Conservation (phyloP, 2,888 invertebrate species). For the Lasioglossum lativentre region DNA sequence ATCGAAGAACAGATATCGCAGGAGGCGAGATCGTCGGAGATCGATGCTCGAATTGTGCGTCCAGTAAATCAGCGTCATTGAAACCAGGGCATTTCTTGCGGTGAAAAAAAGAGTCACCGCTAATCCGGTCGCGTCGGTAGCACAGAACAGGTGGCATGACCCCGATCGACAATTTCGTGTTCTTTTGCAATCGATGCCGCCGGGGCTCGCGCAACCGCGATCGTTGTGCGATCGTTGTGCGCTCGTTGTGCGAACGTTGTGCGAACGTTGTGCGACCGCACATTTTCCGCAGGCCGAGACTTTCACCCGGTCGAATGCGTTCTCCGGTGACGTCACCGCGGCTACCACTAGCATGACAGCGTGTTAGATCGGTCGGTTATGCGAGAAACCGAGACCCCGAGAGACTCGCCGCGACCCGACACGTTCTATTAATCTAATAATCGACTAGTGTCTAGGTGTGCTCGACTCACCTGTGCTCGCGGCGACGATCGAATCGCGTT, state of each 20-base stretch:
- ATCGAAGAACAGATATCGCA: background rate
- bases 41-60: background rate
- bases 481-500: background rate
- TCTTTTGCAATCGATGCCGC: constrained; percentile 51
- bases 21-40: background rate
- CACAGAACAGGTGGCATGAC: constrained; percentile 46
- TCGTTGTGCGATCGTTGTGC: constrained; percentile 12
- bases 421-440: constrained; percentile 65
- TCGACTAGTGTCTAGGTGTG: background rate
- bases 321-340: constrained; percentile 68
- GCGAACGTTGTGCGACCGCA: constrained; percentile 16
- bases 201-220: constrained; percentile 48
- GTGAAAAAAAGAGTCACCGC: background rate
- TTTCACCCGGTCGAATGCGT: constrained; percentile 67
- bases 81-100: constrained; percentile 26
- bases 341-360: constrained; percentile 10
- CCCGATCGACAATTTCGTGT: constrained; percentile 56
- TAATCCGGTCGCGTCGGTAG: constrained; percentile 34
- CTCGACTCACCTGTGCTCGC: background rate
- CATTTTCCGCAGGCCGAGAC: constrained; percentile 67
- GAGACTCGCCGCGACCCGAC: constrained; percentile 61
- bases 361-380: constrained; percentile 52
- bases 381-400: constrained; percentile 72
- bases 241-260: constrained; percentile 10
- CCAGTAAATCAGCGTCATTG: background rate